Conservation (phyloP, 1,140 invertebrate species). For the Frieseomelitta varia region DNA sequence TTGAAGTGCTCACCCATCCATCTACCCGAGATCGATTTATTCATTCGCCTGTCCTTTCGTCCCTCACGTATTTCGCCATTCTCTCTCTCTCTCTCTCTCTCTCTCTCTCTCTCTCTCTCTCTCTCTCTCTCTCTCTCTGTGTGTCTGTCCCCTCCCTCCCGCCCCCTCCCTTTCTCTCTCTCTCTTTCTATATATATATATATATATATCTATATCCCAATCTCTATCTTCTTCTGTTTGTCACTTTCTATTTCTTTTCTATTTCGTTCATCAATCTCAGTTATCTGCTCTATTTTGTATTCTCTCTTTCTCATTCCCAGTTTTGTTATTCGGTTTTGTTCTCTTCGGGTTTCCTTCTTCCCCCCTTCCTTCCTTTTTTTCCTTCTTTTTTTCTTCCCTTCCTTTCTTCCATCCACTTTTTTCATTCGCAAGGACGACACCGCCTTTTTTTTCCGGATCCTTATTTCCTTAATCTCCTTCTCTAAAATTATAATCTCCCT, state of each 20-base stretch:
- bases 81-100: conserved; percentile 38
- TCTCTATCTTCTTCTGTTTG: too few species aligned
- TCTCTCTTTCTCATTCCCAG: conserved; percentile 19
- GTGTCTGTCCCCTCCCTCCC: neutral
- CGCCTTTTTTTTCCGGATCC: conserved; percentile 7
- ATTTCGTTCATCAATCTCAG: conserved; percentile 6
- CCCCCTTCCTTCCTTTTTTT: conserved; percentile 34
- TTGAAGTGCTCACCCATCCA: conserved; percentile 76
- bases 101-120: conserved; percentile 26
- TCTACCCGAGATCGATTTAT: conserved; percentile 69
- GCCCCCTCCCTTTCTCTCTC: neutral
- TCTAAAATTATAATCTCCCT: conserved; percentile 35
- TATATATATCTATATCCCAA: too few species aligned
- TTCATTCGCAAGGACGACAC: conserved; percentile 33
- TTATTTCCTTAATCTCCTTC: conserved; percentile 46
- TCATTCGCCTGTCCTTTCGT: conserved; percentile 63
- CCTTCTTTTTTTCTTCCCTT: conserved; percentile 45
- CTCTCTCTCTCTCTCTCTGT: neutral
- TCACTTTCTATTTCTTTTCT: too few species aligned
- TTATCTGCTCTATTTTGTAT: neutral
- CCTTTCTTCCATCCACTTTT: conserved; percentile 39
- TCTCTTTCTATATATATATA: too few species aligned
- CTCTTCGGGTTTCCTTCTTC: neutral
- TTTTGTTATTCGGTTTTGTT: neutral
- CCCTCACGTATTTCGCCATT: conserved; percentile 62